phyloP scores from a whole-genome alignment of 92 coral and sea anemone genomes.

The Desmophyllum pertusum region DNA sequence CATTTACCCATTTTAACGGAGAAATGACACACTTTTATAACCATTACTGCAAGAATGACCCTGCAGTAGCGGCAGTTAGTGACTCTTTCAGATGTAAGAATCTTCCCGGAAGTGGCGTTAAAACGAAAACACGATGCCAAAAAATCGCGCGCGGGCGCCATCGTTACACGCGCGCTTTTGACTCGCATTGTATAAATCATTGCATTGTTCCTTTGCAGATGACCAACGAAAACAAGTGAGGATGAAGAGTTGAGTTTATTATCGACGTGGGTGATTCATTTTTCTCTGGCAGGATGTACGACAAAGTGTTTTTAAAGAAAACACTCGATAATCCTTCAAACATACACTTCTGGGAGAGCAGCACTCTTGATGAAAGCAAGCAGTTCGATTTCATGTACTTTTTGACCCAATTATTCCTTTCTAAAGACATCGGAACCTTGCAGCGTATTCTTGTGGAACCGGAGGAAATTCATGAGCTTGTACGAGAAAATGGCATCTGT shows the following conservation, averaged over 20 bases:
- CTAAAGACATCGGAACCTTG: not conserved
- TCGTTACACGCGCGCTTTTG: not conserved
- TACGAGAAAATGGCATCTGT: not conserved
- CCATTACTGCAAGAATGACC: not conserved
- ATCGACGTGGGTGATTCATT: slow-evolving; percentile 3
- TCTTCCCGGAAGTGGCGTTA: not conserved
- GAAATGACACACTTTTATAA: not conserved
- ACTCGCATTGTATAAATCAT: not conserved
- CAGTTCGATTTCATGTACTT: not conserved
- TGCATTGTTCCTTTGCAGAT: not conserved
- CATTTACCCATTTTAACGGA: not conserved
- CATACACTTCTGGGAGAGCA: not conserved
- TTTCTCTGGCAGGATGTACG: not conserved
- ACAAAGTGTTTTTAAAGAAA: not conserved
- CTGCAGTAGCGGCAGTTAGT: not conserved
- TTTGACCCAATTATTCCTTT: not conserved
- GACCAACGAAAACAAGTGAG: not conserved
- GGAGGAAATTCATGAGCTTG: not conserved
- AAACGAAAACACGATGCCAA: not conserved
- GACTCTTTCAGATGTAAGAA: not conserved
- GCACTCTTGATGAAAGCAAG: not conserved
- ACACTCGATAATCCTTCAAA: not conserved
- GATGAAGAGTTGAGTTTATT: not conserved
- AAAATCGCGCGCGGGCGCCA: not conserved
- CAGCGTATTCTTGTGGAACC: not conserved